A percentile compares a stretch with the other conserved stretches of the same genome.
Evolutionary conservation across 2,888 invertebrate genomes (phyloP).

Genomic region (Pyralis farinalis): DNA sequence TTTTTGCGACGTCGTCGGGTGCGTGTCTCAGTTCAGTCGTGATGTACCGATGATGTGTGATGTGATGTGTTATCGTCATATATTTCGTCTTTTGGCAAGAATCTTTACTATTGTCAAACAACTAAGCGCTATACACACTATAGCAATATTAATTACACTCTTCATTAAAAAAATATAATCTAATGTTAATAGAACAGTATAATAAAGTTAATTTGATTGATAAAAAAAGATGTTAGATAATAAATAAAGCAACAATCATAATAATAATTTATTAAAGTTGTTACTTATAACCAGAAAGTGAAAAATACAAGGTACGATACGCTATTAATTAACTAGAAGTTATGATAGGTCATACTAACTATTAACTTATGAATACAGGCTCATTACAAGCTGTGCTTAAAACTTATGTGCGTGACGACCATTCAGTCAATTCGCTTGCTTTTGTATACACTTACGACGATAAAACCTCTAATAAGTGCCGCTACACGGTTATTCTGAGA

Average conservation of each 20-base stretch:
- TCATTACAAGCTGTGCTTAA: conserved; percentile 25
- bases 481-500: conserved; percentile 48
- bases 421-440: conserved; percentile 42
- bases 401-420: conserved; percentile 15
- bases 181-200: too few relatives aligned
- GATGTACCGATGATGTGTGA: conserved; percentile 9
- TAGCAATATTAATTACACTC: too few relatives aligned
- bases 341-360: conserved; percentile 32
- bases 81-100: neutral
- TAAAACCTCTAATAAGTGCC: conserved; percentile 41
- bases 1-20: conserved; percentile 16
- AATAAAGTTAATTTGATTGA: too few relatives aligned
- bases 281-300: neutral
- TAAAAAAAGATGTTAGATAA: too few relatives aligned
- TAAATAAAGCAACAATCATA: too few relatives aligned
- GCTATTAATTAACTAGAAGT: conserved; percentile 19
- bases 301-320: conserved; percentile 1
- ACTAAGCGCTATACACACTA: too few relatives aligned
- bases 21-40: conserved; percentile 12
- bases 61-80: neutral
- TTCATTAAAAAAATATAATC: too few relatives aligned
- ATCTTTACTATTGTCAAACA: neutral
- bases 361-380: conserved; percentile 36
- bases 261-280: too few relatives aligned
- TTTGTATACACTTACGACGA: conserved; percentile 20